Base-by-base conservation (phyloP, 2,797 vertebrate genomes). In the Alauda arvensis region DNA sequence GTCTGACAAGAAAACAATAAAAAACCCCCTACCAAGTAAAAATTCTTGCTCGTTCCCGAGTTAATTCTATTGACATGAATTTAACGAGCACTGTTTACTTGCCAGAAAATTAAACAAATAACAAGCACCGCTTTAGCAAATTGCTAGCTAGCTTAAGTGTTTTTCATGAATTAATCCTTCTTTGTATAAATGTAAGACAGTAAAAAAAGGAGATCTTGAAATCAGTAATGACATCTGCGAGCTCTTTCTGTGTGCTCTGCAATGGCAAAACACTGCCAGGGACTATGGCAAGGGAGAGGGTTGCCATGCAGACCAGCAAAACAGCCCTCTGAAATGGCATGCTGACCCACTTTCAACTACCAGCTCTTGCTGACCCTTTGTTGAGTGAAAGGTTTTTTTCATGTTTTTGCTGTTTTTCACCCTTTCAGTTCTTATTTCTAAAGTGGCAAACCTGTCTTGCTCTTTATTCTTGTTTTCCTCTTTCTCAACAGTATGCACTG, bases 281-380 rank as follows among this genome's bases (percentile, higher is more conserved):
- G 33, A 90, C 57, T 61, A 68, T 12, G 75, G 71, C 0, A 11
- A 85, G 46, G 53, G 63, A 46, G 18, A 46, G 57, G 7, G 78
- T 87, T 94, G 91, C 89, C 78, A 80, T 49, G 90, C 60, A 93
- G 80, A 85, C 77, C 57, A 67, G 71, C 57, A 84, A 90, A 95
- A 72, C 56, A 83, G 76, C 29, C 46, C 83, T 46, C 65, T 89
- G 74, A 80, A 92, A 93, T 82, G 71, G 77, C 69, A 65, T 17
- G 83, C 71, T 93, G 92, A 94, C 92, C 89, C 91, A 88, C 83
- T 93, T 96, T 89, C 66, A 94, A 91, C 63, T 72, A 95, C 18
- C 40, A 93, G 78, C 43, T 91, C 85, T 94, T 77, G 82, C 52
- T 89, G 85, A 92, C 80, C 53, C 91, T 94, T 94, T 82, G 40